Percentiles rank a stretch among this genome's conserved stretches.
These are phyloP conservation scores for Holothuria leucospilota DNA, from an alignment of 53 echinoderm and acorn worm genomes.

Conservation along the genomic window DNA sequence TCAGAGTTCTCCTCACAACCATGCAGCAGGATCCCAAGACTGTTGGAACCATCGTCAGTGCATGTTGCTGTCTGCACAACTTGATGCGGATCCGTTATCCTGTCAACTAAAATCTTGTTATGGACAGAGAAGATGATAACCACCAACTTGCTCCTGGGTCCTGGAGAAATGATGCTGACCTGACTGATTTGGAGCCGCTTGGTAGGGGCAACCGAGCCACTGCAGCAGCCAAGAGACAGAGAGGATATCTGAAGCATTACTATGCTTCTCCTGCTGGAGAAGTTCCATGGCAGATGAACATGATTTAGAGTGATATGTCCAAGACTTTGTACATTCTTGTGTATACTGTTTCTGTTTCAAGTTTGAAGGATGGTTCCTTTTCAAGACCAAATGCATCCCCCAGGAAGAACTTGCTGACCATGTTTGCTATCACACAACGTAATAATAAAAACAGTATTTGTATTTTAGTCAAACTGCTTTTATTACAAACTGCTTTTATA, in stretches of 20 bases:
- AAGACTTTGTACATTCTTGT: too few relatives aligned
- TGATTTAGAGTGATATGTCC: too few relatives aligned
- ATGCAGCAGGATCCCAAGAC: slow-evolving; percentile 29
- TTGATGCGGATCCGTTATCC: slow-evolving; percentile 33
- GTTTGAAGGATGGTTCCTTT: too few relatives aligned
- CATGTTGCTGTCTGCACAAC: slow-evolving; percentile 26
- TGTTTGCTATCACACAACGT: too few relatives aligned
- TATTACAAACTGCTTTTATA: too few relatives aligned
- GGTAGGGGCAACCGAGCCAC: slow-evolving; percentile 29
- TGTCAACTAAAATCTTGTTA: background rate
- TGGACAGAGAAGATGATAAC: slow-evolving; percentile 41
- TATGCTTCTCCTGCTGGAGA: slow-evolving; percentile 46
- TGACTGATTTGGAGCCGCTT: background rate
- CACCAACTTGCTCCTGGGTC: slow-evolving; percentile 38
- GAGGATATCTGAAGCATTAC: slow-evolving; percentile 51
- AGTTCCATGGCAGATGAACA: too few relatives aligned
- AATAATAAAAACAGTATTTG: too few relatives aligned
- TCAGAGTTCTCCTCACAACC: background rate
- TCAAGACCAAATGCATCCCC: too few relatives aligned
- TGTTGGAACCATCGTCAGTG: slow-evolving; percentile 28
- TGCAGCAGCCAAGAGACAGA: slow-evolving; percentile 42
- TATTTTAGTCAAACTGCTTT: too few relatives aligned
- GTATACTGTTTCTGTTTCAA: too few relatives aligned
- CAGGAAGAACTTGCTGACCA: too few relatives aligned
- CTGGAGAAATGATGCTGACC: slow-evolving; percentile 41